phyloP scores from a whole-genome alignment of 2,113 vertebrate species.

The Chloropsis hardwickii region DNA sequence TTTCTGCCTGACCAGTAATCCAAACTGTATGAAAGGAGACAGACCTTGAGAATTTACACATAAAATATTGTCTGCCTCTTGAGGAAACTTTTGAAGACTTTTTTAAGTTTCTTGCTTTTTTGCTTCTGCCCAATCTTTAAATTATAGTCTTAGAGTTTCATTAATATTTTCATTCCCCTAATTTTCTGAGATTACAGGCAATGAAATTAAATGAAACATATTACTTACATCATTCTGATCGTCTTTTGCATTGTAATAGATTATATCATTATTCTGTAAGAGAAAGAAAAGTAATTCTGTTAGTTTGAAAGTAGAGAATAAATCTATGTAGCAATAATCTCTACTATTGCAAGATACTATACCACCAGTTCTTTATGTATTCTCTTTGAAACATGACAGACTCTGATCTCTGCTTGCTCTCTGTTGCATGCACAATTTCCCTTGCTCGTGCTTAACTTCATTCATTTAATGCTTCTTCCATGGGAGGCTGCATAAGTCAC shows the following conservation, averaged over 20 bases:
- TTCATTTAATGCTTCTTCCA: background rate
- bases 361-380: background rate
- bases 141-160: background rate
- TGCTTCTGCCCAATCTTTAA: background rate
- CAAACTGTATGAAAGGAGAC: background rate
- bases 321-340: background rate
- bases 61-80: background rate
- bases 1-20: background rate
- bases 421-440: background rate
- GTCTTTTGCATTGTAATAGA: constrained; percentile 97
- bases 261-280: constrained; percentile 85
- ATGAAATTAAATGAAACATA: background rate
- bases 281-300: constrained; percentile 32
- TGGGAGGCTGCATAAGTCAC: background rate
- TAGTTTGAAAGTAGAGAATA: background rate
- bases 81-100: background rate
- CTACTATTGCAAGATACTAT: background rate
- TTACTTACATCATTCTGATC: constrained; percentile 87
- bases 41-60: background rate
- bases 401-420: background rate
- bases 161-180: background rate
- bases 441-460: background rate
- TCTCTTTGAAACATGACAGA: background rate
- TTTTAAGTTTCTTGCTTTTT: background rate
- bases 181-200: background rate